These are phyloP conservation scores for Nipponacmea schrenckii DNA, from an alignment of 2,888 invertebrate species.

Conservation along the genomic window DNA sequence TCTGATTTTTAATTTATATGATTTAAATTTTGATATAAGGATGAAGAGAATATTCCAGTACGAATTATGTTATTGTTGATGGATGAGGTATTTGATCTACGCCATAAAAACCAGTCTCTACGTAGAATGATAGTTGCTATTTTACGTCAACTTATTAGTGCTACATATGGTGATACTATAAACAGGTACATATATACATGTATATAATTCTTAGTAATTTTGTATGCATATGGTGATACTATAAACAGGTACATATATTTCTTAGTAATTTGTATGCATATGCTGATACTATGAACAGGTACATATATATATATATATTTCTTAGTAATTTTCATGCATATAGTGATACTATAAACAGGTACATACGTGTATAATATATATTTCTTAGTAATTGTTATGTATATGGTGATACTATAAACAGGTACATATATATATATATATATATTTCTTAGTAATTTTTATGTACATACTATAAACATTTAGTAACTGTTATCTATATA, in stretches of 20 bases:
- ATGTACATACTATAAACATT: slow-evolving; percentile 85
- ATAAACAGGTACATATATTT: slow-evolving; percentile 76
- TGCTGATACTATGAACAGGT: slow-evolving; percentile 82
- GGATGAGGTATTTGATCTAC: slow-evolving; percentile 87
- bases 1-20: no score
- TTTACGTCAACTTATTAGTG: slow-evolving; percentile 80
- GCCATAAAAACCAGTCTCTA: slow-evolving; percentile 84
- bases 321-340: no score
- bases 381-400: no score
- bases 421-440: slow-evolving; percentile 48
- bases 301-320: slow-evolving; percentile 18
- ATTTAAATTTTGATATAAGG: slow-evolving; percentile 34
- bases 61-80: slow-evolving; percentile 82
- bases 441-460: no score
- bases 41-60: slow-evolving; percentile 81
- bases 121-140: slow-evolving; percentile 80
- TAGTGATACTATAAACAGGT: slow-evolving; percentile 82
- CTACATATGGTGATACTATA: slow-evolving; percentile 85
- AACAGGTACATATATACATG: slow-evolving; percentile 71
- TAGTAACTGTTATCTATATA: no score
- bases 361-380: no score
- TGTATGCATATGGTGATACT: slow-evolving; percentile 84
- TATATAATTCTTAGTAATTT: no score
- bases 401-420: slow-evolving; percentile 85
- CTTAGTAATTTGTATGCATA: no score